Base-by-base conservation (phyloP, 2,113 vertebrate genomes). In the Gorsachius goisagi region DNA sequence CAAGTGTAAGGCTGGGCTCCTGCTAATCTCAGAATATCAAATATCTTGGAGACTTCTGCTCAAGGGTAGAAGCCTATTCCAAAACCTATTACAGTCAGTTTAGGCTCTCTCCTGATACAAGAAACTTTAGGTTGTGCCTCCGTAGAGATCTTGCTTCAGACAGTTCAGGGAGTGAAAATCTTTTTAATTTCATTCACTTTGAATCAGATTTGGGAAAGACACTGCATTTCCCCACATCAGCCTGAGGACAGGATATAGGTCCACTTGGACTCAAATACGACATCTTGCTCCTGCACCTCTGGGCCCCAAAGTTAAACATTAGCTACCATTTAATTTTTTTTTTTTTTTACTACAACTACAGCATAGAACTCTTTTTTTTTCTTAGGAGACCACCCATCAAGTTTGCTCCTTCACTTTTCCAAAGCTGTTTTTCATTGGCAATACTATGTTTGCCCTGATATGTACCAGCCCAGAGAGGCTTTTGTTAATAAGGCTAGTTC, bases 361-460 rank as follows among this genome's bases (percentile, higher is more conserved):
- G 7, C 27, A 77, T 44, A 93, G 91, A 87, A 17, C 16, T 50
- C 37, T 35, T 11, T 2, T 55, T 84, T 80, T 84, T 75, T 71
- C 62, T 66, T 50, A 33, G 20, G 77, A 93, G 84, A 88, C 90
- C 95, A 93, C 92, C 82, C 90, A 59, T 50, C 17, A 67, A 6
- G 23, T 58, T 93, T 86, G 47, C 15, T 62, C 59, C 62, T 76
- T 76, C 56, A 22, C 63, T 92, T 88, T 94, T 63, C 35, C 41
- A 94, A 90, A 89, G 82, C 68, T 96, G 90, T 84, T 96, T 96
- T 85, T 94, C 41, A 85, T 89, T 92, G 92, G 10, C 16, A 88
- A 59, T 63, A 85, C 88, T 66, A 3, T 53, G 26, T 77, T 94
- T 83, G 58, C 24, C 23, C 50, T 88, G 80, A 49, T 20, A 76